These are phyloP conservation scores for Chymomyza costata DNA, from an alignment of 1,140 invertebrate species.

Conservation along the genomic window DNA sequence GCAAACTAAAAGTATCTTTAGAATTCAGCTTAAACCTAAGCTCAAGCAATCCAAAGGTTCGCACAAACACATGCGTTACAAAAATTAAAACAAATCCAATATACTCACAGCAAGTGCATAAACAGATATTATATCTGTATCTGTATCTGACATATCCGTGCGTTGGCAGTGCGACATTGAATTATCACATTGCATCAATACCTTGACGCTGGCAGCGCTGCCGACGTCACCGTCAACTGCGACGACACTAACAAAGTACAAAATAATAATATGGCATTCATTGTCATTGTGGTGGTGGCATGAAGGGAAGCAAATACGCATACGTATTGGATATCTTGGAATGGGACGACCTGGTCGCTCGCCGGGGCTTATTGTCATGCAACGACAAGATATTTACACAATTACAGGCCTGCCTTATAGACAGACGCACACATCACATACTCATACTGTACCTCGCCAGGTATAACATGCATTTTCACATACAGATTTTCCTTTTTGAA, in stretches of 20 bases:
- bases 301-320: too few relatives aligned
- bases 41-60: too few relatives aligned
- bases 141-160: slow-evolving; percentile 34
- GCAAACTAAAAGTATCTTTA: too few relatives aligned
- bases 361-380: slow-evolving; percentile 57
- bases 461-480: slow-evolving; percentile 43
- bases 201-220: slow-evolving; percentile 19
- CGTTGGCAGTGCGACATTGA: slow-evolving; percentile 60
- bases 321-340: too few relatives aligned
- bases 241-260: slow-evolving; percentile 62
- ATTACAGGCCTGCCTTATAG: slow-evolving; percentile 28
- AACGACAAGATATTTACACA: slow-evolving; percentile 69
- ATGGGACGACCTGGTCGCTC: too few relatives aligned
- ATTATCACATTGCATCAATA: slow-evolving; percentile 55
- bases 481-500: slow-evolving; percentile 68
- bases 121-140: slow-evolving; percentile 65
- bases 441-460: slow-evolving; percentile 11
- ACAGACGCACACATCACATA: not conserved
- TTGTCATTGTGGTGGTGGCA: slow-evolving; percentile 18
- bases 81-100: too few relatives aligned
- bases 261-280: slow-evolving; percentile 69
- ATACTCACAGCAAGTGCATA: too few relatives aligned
- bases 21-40: too few relatives aligned
- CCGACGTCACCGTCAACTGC: too few relatives aligned
- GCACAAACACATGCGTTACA: too few relatives aligned